Evolutionary conservation across 1,140 invertebrate species (phyloP).

Genomic region (Orchesella cincta): DNA sequence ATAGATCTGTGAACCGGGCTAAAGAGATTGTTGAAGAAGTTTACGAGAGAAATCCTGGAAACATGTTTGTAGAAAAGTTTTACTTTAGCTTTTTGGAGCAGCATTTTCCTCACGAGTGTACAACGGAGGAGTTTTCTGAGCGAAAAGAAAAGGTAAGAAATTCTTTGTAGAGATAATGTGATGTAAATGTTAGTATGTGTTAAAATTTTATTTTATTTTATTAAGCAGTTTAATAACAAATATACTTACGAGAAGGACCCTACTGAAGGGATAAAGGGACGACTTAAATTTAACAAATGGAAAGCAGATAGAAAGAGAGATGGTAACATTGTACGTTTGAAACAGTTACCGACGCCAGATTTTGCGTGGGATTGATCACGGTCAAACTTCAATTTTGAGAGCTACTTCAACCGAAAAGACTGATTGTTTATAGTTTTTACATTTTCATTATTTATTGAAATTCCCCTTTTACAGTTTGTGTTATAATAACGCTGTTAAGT

Average conservation of each 20-base stretch:
- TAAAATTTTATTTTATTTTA: neutral
- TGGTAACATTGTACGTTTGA: too few relatives aligned
- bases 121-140: constrained; percentile 8
- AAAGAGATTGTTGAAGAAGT: constrained; percentile 27
- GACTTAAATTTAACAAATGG: neutral
- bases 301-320: neutral
- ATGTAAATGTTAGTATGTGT: too few relatives aligned
- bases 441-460: too few relatives aligned
- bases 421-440: too few relatives aligned
- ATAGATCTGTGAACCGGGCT: neutral
- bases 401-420: too few relatives aligned
- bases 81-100: constrained; percentile 38
- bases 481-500: too few relatives aligned
- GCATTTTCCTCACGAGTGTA: constrained; percentile 31
- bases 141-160: neutral
- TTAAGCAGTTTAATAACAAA: constrained; percentile 3
- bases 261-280: neutral
- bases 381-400: too few relatives aligned
- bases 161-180: too few relatives aligned
- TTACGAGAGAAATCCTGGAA: constrained; percentile 28
- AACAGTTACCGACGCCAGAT: too few relatives aligned
- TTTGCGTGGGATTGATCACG: too few relatives aligned
- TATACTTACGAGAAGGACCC: neutral
- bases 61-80: constrained; percentile 36
- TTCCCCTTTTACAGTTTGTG: too few relatives aligned